A percentile compares a stretch with the other conserved stretches of the same genome.
These are phyloP conservation scores for Spea bombifrons DNA, from an alignment of 2,113 vertebrate genomes.

Conservation along the genomic window DNA sequence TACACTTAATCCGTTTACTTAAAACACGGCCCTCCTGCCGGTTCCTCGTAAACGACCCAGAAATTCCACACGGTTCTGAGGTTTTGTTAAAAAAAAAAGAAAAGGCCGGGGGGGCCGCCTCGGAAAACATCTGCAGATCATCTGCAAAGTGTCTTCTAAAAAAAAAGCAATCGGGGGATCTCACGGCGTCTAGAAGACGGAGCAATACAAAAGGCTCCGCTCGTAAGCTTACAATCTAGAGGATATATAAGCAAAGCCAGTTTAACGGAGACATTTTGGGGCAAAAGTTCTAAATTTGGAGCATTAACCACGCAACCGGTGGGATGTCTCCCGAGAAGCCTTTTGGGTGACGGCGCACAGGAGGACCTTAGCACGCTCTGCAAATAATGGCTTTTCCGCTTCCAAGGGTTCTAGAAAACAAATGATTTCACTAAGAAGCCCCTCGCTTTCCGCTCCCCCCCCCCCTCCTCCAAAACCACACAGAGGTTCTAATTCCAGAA, in stretches of 20 bases:
- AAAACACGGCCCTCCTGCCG: background rate
- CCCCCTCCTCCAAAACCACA: too few species aligned
- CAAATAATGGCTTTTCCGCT: background rate
- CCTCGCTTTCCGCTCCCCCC: background rate
- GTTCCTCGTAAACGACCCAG: background rate
- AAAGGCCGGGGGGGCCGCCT: background rate
- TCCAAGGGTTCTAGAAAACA: background rate
- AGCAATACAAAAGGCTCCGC: too few species aligned
- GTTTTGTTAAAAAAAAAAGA: background rate
- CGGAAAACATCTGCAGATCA: background rate
- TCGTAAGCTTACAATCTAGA: too few species aligned
- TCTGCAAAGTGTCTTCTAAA: background rate
- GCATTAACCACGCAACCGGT: background rate
- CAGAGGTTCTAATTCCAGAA: slow-evolving; percentile 1
- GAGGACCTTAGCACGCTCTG: background rate
- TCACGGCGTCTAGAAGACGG: too few species aligned
- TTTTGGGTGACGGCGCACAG: background rate
- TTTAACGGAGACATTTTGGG: too few species aligned
- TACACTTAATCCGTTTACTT: background rate
- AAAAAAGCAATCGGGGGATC: too few species aligned
- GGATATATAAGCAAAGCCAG: too few species aligned
- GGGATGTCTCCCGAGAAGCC: background rate
- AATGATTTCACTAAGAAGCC: background rate
- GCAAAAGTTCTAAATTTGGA: background rate
- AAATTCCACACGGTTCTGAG: background rate